phyloP scores from a whole-genome alignment of 2,113 vertebrate genomes.

The Oreochromis spilurus region DNA sequence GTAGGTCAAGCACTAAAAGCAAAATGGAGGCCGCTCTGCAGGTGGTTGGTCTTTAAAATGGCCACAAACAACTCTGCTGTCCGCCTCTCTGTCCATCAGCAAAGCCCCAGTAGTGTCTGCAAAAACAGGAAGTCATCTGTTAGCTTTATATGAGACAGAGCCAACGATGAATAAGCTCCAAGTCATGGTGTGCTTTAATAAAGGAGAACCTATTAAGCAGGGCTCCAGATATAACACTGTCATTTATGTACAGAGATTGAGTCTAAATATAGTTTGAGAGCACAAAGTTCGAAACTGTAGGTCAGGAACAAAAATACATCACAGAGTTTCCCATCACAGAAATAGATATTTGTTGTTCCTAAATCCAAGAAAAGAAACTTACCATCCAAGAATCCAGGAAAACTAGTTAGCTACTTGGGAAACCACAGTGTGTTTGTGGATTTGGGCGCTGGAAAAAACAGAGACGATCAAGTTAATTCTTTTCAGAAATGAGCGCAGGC shows the following conservation, averaged over 20 bases:
- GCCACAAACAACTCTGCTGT: slow-evolving; percentile 16
- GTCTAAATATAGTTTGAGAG: slow-evolving; percentile 15
- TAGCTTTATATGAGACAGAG: neutral
- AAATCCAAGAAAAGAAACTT: slow-evolving; percentile 28
- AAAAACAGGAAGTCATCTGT: slow-evolving; percentile 44
- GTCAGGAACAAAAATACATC: slow-evolving; percentile 9
- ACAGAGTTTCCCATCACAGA: slow-evolving; percentile 11
- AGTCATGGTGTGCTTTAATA: neutral
- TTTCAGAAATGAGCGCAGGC: neutral
- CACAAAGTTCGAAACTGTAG: neutral
- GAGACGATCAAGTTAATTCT: neutral
- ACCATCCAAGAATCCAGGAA: slow-evolving; percentile 34
- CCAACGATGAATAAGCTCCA: neutral
- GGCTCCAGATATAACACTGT: neutral
- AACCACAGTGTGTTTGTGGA: slow-evolving; percentile 21
- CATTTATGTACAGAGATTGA: neutral
- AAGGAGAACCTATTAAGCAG: neutral
- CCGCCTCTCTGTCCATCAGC: slow-evolving; percentile 26
- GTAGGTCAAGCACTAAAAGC: slow-evolving; percentile 37
- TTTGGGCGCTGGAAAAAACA: slow-evolving; percentile 20
- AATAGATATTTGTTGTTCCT: neutral
- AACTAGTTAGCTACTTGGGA: slow-evolving; percentile 27
- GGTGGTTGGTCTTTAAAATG: neutral
- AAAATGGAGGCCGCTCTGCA: slow-evolving; percentile 27
- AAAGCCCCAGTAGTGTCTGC: slow-evolving; percentile 47